Base-by-base conservation (phyloP, 2,888 invertebrate genomes). In the Bombylius discolor region DNA sequence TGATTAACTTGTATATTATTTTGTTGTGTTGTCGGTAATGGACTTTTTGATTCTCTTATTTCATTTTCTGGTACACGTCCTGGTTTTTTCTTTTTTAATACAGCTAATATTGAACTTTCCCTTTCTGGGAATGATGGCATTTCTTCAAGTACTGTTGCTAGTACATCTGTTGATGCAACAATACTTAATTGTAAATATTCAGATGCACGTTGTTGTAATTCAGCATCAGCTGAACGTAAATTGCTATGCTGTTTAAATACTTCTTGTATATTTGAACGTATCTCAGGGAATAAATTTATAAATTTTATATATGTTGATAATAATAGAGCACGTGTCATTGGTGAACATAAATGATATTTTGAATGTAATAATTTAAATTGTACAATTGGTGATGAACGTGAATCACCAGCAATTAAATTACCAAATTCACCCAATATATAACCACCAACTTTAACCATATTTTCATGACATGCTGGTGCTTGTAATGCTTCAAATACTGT, bases 371-470 rank as follows among this genome's bases (percentile, higher is more conserved):
- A 80, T 73, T 97, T 94, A 78, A 99, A 99, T 76, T 99, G 99
- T 61, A 99, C 94, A 67, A 88, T 80, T 9, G 99, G 98, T 56
- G 97, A 95, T 50, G 98, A 99, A 57, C 98, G 81, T 59, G 93
- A 90, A 75, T 99, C 99, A 14, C 99, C 99, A 64, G 99, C 99
- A 71, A 99, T 99, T 59, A 99, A 81, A 78, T 99, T 99, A 54
- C 99, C 99, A 77, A 99, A 99, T 76, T 99, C 98, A 60, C 99
- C 99, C 59, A 99, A 81, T 66, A 99, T 98, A 68, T 99, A 99
- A 54, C 98, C 99, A 59, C 98, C 98, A 55, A 99, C 99, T 82
- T 99, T 99, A 3, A 99, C 98, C 99, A 99, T 99, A 74, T 99
- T 99, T 76, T 99, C 99, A 73, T 99, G 99, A 69, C 99, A 99